A percentile compares a stretch with the other conserved stretches of the same genome.
Evolutionary conservation across 2,113 vertebrate genomes (phyloP).

Genomic region (Rhipidura dahli): DNA sequence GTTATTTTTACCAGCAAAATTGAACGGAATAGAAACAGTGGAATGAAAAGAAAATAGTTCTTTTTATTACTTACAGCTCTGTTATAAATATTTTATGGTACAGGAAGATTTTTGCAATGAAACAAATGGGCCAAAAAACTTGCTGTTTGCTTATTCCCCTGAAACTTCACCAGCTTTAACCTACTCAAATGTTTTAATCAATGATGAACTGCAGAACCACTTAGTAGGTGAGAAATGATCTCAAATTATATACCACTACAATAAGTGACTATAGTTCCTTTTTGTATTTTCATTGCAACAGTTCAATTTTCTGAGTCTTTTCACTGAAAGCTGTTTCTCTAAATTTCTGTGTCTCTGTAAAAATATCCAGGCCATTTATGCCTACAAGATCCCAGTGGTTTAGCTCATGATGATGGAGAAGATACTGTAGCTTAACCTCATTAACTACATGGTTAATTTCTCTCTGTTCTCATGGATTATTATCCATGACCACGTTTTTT

Average conservation of each 20-base stretch:
- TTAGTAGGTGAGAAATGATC: background rate
- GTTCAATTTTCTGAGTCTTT: background rate
- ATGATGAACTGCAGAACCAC: background rate
- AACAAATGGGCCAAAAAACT: conserved; percentile 20
- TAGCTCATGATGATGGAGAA: background rate
- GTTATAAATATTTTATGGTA: conserved; percentile 1
- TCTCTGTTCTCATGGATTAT: background rate
- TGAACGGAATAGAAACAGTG: background rate
- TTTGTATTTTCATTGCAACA: background rate
- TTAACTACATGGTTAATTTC: background rate
- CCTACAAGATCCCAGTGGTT: background rate
- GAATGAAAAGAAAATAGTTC: background rate
- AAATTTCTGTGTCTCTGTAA: background rate
- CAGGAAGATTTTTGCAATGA: background rate
- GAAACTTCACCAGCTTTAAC: conserved; percentile 11
- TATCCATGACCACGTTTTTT: background rate
- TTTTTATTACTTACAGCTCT: conserved; percentile 5
- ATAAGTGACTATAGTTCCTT: background rate
- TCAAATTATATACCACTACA: background rate
- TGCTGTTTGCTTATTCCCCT: background rate
- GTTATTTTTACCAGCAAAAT: conserved; percentile 8
- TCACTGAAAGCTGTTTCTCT: background rate
- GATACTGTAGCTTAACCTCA: background rate
- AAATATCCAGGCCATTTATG: background rate
- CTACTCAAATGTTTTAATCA: background rate